Percentiles rank a stretch among this genome's conserved stretches.
phyloP scores from a whole-genome alignment of 2,113 vertebrate species.

The Chinchilla lanigera region DNA sequence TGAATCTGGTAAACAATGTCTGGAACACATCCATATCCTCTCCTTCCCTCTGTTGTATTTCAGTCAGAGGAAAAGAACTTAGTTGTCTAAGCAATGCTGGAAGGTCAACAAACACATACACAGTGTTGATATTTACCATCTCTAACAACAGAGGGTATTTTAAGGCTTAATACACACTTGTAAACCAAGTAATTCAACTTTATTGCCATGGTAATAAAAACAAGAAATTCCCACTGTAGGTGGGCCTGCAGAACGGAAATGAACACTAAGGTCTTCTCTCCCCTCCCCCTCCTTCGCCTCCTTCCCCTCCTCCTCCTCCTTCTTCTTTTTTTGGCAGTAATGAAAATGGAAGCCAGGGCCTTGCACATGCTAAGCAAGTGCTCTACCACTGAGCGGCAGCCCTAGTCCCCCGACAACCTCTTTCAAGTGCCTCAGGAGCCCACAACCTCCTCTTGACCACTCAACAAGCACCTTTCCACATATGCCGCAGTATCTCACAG shows the following conservation, averaged over 20 bases:
- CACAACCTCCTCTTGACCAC: neutral
- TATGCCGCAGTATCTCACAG: neutral
- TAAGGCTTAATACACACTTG: neutral
- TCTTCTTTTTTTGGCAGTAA: neutral
- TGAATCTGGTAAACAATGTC: conserved; percentile 32
- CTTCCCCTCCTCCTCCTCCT: too few species aligned
- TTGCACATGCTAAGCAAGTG: neutral
- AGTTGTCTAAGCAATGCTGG: conserved; percentile 3
- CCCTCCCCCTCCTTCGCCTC: too few species aligned
- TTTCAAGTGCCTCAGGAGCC: neutral
- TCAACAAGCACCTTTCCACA: neutral
- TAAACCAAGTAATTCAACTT: conserved; percentile 50
- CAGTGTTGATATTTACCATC: neutral
- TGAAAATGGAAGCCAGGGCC: neutral
- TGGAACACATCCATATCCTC: neutral
- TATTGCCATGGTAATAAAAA: conserved; percentile 24
- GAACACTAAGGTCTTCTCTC: too few species aligned
- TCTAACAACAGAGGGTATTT: neutral
- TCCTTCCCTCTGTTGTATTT: neutral
- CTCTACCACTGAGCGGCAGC: neutral
- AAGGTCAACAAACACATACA: neutral
- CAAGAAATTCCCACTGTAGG: neutral
- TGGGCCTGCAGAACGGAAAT: neutral
- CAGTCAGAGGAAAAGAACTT: conserved; percentile 34
- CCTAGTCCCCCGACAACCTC: neutral